phyloP scores from a whole-genome alignment of 2,888 invertebrate genomes.

The Spodoptera littoralis region DNA sequence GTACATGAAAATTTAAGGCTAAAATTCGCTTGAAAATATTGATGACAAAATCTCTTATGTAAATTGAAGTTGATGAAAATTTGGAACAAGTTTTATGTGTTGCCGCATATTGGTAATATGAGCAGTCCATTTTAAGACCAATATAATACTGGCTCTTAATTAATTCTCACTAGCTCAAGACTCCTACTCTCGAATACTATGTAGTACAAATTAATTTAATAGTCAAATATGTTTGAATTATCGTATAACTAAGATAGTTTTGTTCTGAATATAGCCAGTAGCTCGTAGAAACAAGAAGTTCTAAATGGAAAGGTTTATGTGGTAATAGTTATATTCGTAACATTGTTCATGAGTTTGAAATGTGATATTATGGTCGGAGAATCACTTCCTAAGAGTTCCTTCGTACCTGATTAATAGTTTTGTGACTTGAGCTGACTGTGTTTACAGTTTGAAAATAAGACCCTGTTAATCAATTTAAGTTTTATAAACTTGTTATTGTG shows the following conservation, averaged over 20 bases:
- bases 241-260: slow-evolving; percentile 5
- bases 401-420: background rate
- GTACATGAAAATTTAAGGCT: slow-evolving; percentile 9
- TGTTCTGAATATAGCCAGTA: slow-evolving; percentile 4
- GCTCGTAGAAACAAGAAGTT: slow-evolving; percentile 14
- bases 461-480: background rate
- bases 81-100: background rate
- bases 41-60: slow-evolving; percentile 9
- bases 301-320: slow-evolving; percentile 4
- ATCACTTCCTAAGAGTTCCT: too few relatives aligned
- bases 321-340: slow-evolving; percentile 1
- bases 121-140: too few relatives aligned
- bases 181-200: too few relatives aligned
- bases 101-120: too few relatives aligned
- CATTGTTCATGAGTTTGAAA: background rate
- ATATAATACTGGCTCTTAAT: too few relatives aligned
- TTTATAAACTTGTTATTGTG: background rate
- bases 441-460: too few relatives aligned
- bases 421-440: too few relatives aligned
- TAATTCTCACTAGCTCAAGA: too few relatives aligned
- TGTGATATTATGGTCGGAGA: slow-evolving; percentile 3
- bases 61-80: slow-evolving; percentile 20
- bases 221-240: slow-evolving; percentile 2
- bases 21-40: slow-evolving; percentile 16
- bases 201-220: too few relatives aligned